Conservation (phyloP, 2,888 invertebrate genomes). For the Parelbella ahira region DNA sequence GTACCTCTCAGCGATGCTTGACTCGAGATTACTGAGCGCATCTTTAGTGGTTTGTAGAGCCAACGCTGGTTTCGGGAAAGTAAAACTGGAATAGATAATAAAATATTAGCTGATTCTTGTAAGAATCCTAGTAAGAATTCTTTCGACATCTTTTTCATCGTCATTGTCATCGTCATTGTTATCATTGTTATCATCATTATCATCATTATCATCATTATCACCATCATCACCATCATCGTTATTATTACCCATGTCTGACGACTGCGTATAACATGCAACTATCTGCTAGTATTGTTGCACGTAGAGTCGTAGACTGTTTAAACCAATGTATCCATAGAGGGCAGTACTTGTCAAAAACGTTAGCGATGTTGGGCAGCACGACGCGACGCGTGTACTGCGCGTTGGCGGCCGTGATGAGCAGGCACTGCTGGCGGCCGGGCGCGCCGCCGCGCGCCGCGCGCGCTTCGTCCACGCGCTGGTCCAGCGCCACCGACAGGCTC, state of each 20-base stretch:
- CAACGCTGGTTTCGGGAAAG: constrained; percentile 87
- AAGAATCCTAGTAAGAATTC: no score
- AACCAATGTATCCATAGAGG: no score
- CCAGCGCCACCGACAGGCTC: constrained; percentile 65
- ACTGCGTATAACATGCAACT: no score
- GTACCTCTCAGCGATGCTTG: constrained; percentile 87
- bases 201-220: no score
- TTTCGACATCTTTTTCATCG: no score
- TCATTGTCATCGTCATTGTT: no score
- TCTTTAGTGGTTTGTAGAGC: constrained; percentile 85
- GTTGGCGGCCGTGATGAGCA: constrained; percentile 93
- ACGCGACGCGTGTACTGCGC: constrained; percentile 90
- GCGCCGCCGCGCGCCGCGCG: constrained; percentile 43
- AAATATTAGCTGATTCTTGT: no score
- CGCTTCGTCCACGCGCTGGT: constrained; percentile 57
- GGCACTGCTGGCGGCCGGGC: constrained; percentile 87
- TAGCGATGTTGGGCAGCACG: constrained; percentile 86
- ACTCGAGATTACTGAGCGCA: constrained; percentile 81
- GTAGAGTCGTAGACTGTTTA: no score
- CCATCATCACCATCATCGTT: no score
- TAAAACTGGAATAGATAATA: constrained; percentile 80
- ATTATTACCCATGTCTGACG: no score
- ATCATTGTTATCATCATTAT: no score
- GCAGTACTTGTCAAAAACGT: constrained; percentile 81
- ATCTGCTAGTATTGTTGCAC: no score